phyloP scores from a whole-genome alignment of 2,797 vertebrate species.

The Nyctalus aviator region DNA sequence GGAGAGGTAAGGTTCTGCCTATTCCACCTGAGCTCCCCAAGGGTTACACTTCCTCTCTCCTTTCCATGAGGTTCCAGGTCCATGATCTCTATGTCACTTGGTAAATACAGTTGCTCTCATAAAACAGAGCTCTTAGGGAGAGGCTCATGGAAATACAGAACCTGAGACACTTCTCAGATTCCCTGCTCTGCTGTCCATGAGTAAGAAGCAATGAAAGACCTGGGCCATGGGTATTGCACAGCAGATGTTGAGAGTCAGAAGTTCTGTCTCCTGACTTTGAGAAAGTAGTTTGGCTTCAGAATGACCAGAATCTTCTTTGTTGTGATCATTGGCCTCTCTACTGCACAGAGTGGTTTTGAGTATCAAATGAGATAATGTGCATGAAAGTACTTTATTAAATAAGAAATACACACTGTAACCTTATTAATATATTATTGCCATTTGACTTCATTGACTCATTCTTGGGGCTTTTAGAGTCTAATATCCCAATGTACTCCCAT shows the following conservation, averaged over 20 bases:
- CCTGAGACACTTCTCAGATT: background rate
- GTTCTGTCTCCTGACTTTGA: background rate
- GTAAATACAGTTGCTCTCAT: background rate
- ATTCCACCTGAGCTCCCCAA: background rate
- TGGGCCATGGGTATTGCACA: background rate
- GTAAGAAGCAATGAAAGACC: background rate
- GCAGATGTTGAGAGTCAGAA: accelerated
- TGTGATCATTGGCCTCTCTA: background rate
- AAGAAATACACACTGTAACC: background rate
- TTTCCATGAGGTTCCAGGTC: too few relatives aligned
- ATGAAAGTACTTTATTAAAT: background rate
- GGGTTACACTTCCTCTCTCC: background rate
- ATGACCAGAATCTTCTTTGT: background rate
- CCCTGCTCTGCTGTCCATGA: background rate
- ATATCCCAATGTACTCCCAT: background rate
- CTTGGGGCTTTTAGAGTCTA: background rate
- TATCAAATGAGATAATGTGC: background rate
- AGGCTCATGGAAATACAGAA: background rate
- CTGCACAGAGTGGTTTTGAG: background rate
- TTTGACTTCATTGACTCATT: background rate
- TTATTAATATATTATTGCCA: background rate
- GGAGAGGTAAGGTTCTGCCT: background rate
- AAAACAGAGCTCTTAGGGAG: background rate
- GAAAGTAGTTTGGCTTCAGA: background rate
- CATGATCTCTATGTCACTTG: background rate